These are phyloP conservation scores for Bufo gargarizans DNA, from an alignment of 2,113 vertebrate genomes.

Conservation along the genomic window DNA sequence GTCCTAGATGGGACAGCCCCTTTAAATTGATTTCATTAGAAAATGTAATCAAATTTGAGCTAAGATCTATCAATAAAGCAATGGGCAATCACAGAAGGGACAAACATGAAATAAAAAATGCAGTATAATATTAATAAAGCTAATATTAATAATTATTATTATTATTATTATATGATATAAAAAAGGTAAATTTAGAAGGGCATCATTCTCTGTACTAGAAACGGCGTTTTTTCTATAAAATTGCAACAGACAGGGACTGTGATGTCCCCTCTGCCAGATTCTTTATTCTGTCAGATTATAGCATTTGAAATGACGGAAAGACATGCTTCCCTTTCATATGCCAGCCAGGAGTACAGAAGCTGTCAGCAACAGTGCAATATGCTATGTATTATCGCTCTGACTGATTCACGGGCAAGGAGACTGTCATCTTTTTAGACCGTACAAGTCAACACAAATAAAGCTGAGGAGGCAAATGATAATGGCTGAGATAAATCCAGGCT, in stretches of 20 bases:
- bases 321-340: constrained; percentile 84
- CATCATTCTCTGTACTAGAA: constrained; percentile 96
- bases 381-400: constrained; percentile 92
- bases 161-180: not conserved
- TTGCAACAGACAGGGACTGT: constrained; percentile 97
- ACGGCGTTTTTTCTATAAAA: constrained; percentile 90
- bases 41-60: too few species aligned
- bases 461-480: constrained; percentile 92
- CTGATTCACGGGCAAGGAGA: constrained; percentile 86
- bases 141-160: not conserved
- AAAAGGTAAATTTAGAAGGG: constrained; percentile 87
- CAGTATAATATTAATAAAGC: too few species aligned
- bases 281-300: constrained; percentile 96
- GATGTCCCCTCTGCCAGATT: constrained; percentile 88
- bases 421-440: constrained; percentile 95
- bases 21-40: too few species aligned
- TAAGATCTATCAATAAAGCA: too few species aligned
- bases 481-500: constrained; percentile 92
- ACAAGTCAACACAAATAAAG: constrained; percentile 99
- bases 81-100: not conserved
- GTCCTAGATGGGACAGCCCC: too few species aligned
- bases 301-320: constrained; percentile 93
- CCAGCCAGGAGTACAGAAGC: constrained; percentile 87
- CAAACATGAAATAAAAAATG: too few species aligned
- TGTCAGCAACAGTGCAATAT: constrained; percentile 90